A percentile compares a stretch with the other conserved stretches of the same genome.
These are phyloP conservation scores for Phalanger gymnotis DNA, from an alignment of 2,797 vertebrate genomes.

Conservation along the genomic window DNA sequence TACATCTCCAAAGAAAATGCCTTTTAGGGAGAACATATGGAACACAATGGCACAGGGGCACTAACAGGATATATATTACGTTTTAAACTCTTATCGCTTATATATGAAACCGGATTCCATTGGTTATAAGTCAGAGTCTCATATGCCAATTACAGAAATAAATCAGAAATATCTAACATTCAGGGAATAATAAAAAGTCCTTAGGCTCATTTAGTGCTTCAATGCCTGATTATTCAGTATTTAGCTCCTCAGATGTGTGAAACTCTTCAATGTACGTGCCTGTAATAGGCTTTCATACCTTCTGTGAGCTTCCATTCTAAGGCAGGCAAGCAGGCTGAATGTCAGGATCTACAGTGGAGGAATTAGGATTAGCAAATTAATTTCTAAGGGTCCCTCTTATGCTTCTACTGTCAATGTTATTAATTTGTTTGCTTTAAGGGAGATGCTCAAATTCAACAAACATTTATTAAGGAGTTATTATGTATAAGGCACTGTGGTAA, in stretches of 20 bases:
- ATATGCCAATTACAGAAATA: slow-evolving; percentile 15
- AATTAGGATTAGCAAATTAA: background rate
- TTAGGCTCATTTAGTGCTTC: background rate
- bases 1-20: slow-evolving; percentile 57
- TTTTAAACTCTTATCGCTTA: background rate
- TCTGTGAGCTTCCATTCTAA: background rate
- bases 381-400: background rate
- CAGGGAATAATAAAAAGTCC: background rate
- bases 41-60: background rate
- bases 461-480: background rate
- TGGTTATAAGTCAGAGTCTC: background rate
- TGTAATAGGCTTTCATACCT: background rate
- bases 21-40: background rate
- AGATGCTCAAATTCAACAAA: background rate
- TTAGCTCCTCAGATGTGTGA: background rate
- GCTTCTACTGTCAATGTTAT: background rate
- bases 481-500: background rate
- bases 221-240: background rate
- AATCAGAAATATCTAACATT: slow-evolving; percentile 40
- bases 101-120: background rate
- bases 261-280: background rate
- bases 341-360: background rate
- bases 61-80: fast-evolving
- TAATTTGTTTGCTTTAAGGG: background rate
- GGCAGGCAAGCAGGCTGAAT: background rate